Evolutionary conservation across 1,140 invertebrate species (phyloP).

Genomic region (Panulirus ornatus): DNA sequence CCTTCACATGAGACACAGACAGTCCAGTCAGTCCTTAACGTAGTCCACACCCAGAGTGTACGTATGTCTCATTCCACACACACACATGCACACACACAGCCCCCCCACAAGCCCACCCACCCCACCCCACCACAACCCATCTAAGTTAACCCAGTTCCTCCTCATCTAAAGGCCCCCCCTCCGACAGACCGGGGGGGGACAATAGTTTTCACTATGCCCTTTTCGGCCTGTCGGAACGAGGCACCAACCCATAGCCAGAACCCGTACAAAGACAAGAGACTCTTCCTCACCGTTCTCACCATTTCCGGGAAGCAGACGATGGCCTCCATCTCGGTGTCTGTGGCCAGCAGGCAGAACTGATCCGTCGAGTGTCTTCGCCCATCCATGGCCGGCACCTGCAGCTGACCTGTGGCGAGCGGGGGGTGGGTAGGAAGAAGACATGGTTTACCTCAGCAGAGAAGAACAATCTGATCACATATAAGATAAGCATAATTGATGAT

Average conservation of each 20-base stretch:
- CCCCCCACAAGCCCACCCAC: too few relatives aligned
- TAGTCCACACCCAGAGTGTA: too few relatives aligned
- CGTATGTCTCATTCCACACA: too few relatives aligned
- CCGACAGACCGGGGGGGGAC: not conserved
- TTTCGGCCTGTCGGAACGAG: not conserved
- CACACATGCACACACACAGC: too few relatives aligned
- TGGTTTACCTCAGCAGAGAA: not conserved
- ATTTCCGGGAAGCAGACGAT: slow-evolving; percentile 37
- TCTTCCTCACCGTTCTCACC: not conserved
- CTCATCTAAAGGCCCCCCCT: not conserved
- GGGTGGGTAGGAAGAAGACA: not conserved
- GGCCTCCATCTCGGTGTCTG: slow-evolving; percentile 29
- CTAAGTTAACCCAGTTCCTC: not conserved
- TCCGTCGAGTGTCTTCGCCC: not conserved
- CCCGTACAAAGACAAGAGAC: not conserved
- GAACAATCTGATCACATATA: not conserved
- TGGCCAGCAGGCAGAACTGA: slow-evolving; percentile 43
- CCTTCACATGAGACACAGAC: too few relatives aligned
- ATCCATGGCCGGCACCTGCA: not conserved
- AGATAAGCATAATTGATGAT: not conserved
- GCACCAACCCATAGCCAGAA: not conserved
- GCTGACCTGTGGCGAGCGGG: slow-evolving; percentile 9
- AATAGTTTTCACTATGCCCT: not conserved
- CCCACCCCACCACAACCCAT: too few relatives aligned
- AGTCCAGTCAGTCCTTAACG: too few relatives aligned